Percentiles rank a stretch among this genome's conserved stretches.
Evolutionary conservation across 2,797 vertebrate genomes (phyloP).

Genomic region (Molossus alvarezi): DNA sequence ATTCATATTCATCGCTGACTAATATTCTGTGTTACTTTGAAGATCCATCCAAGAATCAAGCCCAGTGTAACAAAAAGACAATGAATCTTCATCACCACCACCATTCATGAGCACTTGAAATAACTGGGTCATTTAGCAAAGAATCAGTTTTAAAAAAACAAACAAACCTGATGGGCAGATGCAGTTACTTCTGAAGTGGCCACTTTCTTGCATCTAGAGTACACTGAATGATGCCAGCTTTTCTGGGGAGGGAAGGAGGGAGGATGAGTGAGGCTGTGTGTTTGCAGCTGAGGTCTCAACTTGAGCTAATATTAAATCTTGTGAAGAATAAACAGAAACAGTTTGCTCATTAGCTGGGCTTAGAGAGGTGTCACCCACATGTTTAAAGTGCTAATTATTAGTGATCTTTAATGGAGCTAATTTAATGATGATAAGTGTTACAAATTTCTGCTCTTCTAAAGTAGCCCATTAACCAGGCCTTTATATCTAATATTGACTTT

Average conservation of each 20-base stretch:
- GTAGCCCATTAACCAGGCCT: conserved; percentile 56
- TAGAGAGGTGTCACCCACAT: conserved; percentile 70
- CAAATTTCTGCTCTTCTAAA: conserved; percentile 74
- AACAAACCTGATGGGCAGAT: not conserved
- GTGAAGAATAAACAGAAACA: conserved; percentile 83
- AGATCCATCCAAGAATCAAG: not conserved
- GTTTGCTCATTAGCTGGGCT: conserved; percentile 82
- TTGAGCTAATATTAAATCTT: conserved; percentile 75
- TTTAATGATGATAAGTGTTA: conserved; percentile 77
- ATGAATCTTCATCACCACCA: not conserved
- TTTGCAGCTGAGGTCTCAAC: conserved; percentile 74
- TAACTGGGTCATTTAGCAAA: conserved; percentile 30
- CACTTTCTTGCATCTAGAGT: conserved; percentile 26
- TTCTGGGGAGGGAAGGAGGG: not conserved
- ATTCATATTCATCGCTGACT: not conserved
- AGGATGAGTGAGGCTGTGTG: conserved; percentile 14
- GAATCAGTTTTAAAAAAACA: not conserved
- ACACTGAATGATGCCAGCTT: conserved; percentile 20
- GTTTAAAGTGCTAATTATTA: conserved; percentile 82
- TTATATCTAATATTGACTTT: conserved; percentile 71
- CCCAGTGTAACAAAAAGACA: not conserved
- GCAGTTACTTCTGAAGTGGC: conserved; percentile 24
- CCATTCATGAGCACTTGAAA: not conserved
- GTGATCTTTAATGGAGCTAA: conserved; percentile 78
- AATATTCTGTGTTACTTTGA: conserved; percentile 9